Percentiles rank a stretch among this genome's conserved stretches.
These are phyloP conservation scores for Phenacoccus solenopsis DNA, from an alignment of 1,140 invertebrate species.

Conservation along the genomic window DNA sequence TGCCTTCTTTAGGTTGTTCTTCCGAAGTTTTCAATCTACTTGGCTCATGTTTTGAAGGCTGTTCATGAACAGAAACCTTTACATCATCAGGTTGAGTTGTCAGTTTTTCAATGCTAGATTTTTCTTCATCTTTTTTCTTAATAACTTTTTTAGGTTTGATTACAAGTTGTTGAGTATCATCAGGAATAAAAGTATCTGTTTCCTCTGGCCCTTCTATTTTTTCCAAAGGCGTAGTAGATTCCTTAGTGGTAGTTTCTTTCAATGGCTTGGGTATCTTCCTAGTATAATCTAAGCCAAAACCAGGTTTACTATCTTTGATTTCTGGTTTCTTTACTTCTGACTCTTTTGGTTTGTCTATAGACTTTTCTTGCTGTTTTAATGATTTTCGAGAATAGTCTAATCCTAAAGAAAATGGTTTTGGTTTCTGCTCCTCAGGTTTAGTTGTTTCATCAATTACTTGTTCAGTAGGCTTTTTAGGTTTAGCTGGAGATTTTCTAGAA, in stretches of 20 bases:
- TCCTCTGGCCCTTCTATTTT: too few relatives aligned
- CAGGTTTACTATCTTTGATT: conserved; percentile 26
- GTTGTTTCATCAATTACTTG: conserved; percentile 21
- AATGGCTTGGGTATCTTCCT: conserved; percentile 42
- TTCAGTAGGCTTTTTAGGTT: conserved; percentile 25
- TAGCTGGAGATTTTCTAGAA: neutral
- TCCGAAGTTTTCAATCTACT: conserved; percentile 31
- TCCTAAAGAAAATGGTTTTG: neutral
- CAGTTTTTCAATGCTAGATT: too few relatives aligned
- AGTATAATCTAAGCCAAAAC: conserved; percentile 24
- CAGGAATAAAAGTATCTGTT: too few relatives aligned
- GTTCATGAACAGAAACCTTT: conserved; percentile 42
- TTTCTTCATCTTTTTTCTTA: too few relatives aligned
- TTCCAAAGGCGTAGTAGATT: too few relatives aligned
- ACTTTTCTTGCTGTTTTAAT: conserved; percentile 24
- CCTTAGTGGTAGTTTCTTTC: too few relatives aligned
- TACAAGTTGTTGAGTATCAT: too few relatives aligned
- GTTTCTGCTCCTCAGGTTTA: neutral
- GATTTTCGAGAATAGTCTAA: conserved; percentile 17
- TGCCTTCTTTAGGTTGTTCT: conserved; percentile 19
- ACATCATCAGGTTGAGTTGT: conserved; percentile 5
- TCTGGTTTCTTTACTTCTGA: conserved; percentile 29
- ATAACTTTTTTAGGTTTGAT: neutral
- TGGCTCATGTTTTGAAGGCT: conserved; percentile 32
- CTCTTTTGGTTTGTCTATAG: conserved; percentile 27